Base-by-base conservation (phyloP, 2,113 vertebrate genomes). In the Emberiza fucata region DNA sequence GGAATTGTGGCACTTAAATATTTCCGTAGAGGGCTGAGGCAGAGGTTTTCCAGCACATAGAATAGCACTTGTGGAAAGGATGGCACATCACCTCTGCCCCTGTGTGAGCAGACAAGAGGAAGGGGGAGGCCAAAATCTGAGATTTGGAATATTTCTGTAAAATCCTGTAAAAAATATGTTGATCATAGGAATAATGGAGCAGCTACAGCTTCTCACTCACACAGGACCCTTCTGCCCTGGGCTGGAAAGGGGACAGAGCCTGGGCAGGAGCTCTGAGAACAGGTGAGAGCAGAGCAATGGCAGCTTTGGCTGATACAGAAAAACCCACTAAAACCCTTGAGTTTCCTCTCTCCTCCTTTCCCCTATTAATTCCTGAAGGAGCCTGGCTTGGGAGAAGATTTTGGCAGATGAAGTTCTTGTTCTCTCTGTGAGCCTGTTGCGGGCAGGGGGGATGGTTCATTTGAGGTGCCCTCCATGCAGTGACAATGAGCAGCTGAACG, bases 401-500 rank as follows among this genome's bases (percentile, higher is more conserved):
- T 71, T 75, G 92, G 89, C 51, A 91, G 94, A 90, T 86, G 89
- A 90, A 93, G 68, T 92, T 72, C 87, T 77, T 88, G 64, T 88
- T 81, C 25, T 93, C 27, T 85, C 88, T 93, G 22, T 48, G 96
- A 92, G 85, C 29, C 39, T 94, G 63, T 73, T 37, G 71, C 57
- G 94, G 81, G 81, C 73, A 60, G 84, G 66, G 78, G 82, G 93
- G 77, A 80, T 23, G 94, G 93, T 96, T 97, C 95, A 90, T 92
- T 95, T 64, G 92, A 93, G 94, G 89, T 80, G 86, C 78, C 93
- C 73, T 96, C 61, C 48, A 40, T 77, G 94, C 94, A 42, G 91
- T 96, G 61, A 89, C 91, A 97, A 96, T 94, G 72, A 96, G 94
- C 95, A 86, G 42, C 19, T 86, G 94, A 97, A 97, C 72, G 92